A percentile compares a stretch with the other conserved stretches of the same genome.
Evolutionary conservation across 2,888 invertebrate genomes (phyloP).

Genomic region (Empis stercorea): DNA sequence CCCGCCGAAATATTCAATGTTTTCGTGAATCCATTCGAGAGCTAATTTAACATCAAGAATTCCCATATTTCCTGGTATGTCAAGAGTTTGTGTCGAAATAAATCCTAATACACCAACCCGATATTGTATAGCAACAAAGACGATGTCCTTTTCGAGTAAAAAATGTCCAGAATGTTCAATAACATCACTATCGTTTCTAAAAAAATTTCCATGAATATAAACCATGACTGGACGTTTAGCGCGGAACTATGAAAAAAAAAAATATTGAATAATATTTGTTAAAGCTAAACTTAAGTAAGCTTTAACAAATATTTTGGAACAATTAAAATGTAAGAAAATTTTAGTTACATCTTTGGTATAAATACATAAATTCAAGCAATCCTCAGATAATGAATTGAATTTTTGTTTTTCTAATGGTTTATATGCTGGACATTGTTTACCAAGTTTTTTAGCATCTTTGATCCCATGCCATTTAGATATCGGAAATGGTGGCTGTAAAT

Average conservation of each 20-base stretch:
- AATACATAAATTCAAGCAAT: conserved; percentile 31
- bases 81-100: conserved; percentile 36
- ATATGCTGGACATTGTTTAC: conserved; percentile 27
- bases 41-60: conserved; percentile 39
- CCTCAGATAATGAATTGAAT: conserved; percentile 24
- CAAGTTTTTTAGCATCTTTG: conserved; percentile 23
- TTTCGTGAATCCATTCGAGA: conserved; percentile 39
- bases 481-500: conserved; percentile 26
- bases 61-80: conserved; percentile 42
- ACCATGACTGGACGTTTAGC: conserved; percentile 33
- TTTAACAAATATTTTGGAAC: no score
- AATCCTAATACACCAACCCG: conserved; percentile 41
- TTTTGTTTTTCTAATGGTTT: conserved; percentile 15
- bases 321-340: no score
- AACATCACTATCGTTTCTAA: conserved; percentile 32
- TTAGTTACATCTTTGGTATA: conserved; percentile 34
- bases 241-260: conserved; percentile 17
- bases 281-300: background rate
- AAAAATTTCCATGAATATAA: conserved; percentile 35
- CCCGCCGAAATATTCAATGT: conserved; percentile 40
- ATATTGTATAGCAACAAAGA: conserved; percentile 39
- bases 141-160: conserved; percentile 37
- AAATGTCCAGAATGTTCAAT: conserved; percentile 32
- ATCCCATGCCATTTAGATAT: conserved; percentile 26
- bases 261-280: background rate